phyloP scores from a whole-genome alignment of 2,888 invertebrate genomes.

The Hanleya hanleyi region DNA sequence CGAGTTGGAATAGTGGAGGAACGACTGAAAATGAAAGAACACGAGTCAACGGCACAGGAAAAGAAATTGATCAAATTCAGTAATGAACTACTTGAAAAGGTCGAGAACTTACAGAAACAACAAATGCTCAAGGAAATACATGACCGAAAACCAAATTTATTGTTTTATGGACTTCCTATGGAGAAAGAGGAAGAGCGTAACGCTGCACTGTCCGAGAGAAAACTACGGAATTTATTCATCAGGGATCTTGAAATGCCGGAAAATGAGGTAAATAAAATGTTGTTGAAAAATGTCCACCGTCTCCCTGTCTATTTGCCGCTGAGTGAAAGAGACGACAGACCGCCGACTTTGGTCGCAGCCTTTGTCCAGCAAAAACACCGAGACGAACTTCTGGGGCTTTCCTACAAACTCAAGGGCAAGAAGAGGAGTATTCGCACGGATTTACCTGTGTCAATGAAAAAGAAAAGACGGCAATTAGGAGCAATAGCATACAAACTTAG shows the following conservation, averaged over 20 bases:
- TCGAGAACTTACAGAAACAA: not conserved
- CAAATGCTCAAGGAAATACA: not conserved
- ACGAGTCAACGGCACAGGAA: not conserved
- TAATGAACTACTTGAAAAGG: not conserved
- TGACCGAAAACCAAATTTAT: not conserved
- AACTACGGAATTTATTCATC: not conserved
- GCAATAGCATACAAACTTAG: not conserved
- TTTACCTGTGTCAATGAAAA: not conserved
- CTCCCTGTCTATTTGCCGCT: too few species aligned
- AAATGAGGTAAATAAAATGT: not conserved
- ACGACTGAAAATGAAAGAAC: not conserved
- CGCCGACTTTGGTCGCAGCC: not conserved
- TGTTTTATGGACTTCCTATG: not conserved
- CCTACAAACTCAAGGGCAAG: not conserved
- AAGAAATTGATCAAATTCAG: not conserved
- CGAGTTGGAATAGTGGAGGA: not conserved
- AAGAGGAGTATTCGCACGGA: not conserved
- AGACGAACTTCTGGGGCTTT: not conserved
- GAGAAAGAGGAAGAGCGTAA: not conserved
- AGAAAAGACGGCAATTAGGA: not conserved
- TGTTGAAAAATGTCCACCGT: not conserved
- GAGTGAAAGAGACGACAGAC: not conserved
- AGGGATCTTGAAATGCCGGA: not conserved
- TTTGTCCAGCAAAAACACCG: not conserved
- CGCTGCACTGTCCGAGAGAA: not conserved